Evolutionary conservation across 2,113 vertebrate genomes (phyloP), one percentile per base, ranked within the genome.

Genomic region (Mobula birostris): DNA sequence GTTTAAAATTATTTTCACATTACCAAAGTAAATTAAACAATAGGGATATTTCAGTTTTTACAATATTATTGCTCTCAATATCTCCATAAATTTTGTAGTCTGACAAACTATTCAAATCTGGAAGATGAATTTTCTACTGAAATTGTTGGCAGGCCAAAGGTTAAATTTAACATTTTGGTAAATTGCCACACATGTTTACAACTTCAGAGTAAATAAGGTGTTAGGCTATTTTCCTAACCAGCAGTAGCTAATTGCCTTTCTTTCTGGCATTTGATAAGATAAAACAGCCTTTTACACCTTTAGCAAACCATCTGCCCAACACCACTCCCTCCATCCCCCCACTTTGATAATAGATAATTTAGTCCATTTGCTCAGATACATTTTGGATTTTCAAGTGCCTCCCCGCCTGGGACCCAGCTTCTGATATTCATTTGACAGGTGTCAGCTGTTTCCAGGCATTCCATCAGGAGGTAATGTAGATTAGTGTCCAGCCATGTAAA

Each of bases 381-480:
- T 95, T 0, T 0, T 79, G 94, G 95, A 95, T 94, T 95, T 94
- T 95, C 6, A 77, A 94, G 95, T 85, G 94, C 94, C 95, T 94
- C 29, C 66, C 95, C 95, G 95, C 95, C 95, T 96, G 96, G 96
- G 95, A 96, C 95, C 95, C 95, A 95, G 96, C 95, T 96, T 96
- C 94, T 95, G 95, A 94, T 97, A 97, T 96, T 96, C 0, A 90
- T 95, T 94, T 96, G 95, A 95, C 96, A 96, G 96, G 96, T 96
- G 97, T 96, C 96, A 96, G 96, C 96, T 96, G 96, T 78, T 82
- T n/a, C 94, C 95, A 85, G 93, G 95, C 94, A 95, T 95, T 95
- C 94, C 58, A 94, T 95, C 70, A 94, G 24, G 95, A 95, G 95
- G 95, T 94, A 95, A 95, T 95, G 77, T 56, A 0, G 94, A 97